These are phyloP conservation scores for Drosophila acutilabella DNA, from an alignment of 2,888 invertebrate genomes.

Conservation along the genomic window DNA sequence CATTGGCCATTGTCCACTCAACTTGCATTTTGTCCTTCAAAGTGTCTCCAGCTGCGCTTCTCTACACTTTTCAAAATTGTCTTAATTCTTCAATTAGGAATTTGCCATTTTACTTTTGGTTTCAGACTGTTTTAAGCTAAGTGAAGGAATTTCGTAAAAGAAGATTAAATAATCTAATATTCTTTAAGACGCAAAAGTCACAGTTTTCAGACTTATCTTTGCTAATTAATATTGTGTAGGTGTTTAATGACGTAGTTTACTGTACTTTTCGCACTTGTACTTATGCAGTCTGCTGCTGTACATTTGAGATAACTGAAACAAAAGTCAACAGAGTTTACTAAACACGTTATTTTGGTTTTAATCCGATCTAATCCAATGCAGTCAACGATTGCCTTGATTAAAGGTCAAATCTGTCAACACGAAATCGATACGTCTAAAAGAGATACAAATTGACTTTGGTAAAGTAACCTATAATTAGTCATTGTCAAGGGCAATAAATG, in stretches of 20 bases:
- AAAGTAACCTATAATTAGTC: conserved; percentile 57
- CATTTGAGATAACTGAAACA: conserved; percentile 34
- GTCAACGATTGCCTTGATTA: background rate
- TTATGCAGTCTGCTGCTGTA: conserved; percentile 2
- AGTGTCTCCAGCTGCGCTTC: conserved; percentile 18
- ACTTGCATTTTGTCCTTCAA: conserved; percentile 12
- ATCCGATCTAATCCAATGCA: conserved; percentile 4
- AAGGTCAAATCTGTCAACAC: conserved; percentile 35
- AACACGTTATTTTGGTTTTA: conserved; percentile 26
- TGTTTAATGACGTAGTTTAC: background rate
- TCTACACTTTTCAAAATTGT: background rate
- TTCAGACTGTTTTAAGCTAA: too few species aligned
- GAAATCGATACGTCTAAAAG: conserved; percentile 37
- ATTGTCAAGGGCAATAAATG: conserved; percentile 46
- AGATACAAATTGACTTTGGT: conserved; percentile 12
- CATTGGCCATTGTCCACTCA: conserved; percentile 34
- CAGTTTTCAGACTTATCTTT: background rate
- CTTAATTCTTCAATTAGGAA: background rate
- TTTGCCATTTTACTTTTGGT: too few species aligned
- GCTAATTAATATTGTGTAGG: background rate
- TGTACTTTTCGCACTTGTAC: too few species aligned
- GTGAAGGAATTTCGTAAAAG: too few species aligned
- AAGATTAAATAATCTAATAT: too few species aligned
- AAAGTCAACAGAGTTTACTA: background rate
- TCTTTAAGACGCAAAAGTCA: too few species aligned